A percentile compares a stretch with the other conserved stretches of the same genome.
Evolutionary conservation across 2,797 vertebrate genomes (phyloP).

Genomic region (Nyctibius grandis): DNA sequence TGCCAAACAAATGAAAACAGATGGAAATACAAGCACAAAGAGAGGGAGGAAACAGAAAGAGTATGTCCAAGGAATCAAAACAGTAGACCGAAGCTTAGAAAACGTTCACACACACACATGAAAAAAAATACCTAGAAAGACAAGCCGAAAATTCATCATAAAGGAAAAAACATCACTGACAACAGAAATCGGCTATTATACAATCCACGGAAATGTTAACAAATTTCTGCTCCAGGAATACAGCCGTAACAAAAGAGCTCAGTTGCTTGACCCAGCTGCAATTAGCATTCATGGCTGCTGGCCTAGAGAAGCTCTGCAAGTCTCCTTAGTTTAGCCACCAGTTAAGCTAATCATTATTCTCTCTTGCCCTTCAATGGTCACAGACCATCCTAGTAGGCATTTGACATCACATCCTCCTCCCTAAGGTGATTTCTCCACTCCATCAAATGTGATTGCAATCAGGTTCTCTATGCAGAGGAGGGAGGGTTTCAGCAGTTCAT

Average conservation of each 20-base stretch:
- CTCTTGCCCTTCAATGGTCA: neutral
- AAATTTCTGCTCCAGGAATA: conserved; percentile 36
- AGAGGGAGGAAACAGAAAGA: conserved; percentile 4
- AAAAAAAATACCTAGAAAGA: conserved; percentile 20
- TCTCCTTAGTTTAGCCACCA: conserved; percentile 3
- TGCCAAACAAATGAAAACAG: conserved; percentile 72
- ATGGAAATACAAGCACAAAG: conserved; percentile 61
- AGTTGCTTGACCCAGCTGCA: conserved; percentile 12
- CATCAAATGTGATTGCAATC: neutral
- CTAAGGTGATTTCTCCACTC: neutral
- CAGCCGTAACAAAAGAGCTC: neutral
- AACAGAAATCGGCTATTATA: conserved; percentile 1
- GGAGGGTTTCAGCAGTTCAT: neutral
- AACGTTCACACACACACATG: neutral
- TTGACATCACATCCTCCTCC: neutral
- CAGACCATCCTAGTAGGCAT: neutral
- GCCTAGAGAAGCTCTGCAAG: conserved; percentile 10
- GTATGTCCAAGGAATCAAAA: conserved; percentile 33
- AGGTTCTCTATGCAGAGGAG: neutral
- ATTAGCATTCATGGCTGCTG: conserved; percentile 34
- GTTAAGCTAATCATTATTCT: neutral
- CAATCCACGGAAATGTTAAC: conserved; percentile 30
- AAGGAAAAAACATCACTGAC: neutral
- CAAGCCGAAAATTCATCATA: conserved; percentile 26
- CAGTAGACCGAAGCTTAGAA: conserved; percentile 26